Conservation (phyloP, 2,888 invertebrate genomes). For the Scaptomyza tumidula region DNA sequence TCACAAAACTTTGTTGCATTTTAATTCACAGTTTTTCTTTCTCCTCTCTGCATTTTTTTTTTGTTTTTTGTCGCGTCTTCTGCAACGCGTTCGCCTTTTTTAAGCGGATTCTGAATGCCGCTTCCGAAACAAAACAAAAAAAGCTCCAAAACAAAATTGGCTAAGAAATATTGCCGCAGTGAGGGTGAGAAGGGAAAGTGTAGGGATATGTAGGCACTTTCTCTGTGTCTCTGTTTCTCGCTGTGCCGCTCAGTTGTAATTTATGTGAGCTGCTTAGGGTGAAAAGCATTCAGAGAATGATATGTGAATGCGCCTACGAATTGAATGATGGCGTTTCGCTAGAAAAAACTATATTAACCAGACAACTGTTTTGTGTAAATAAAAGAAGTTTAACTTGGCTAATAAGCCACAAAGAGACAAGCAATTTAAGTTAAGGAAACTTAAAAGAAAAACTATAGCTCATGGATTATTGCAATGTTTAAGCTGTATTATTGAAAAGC, state of each 20-base stretch:
- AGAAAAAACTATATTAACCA: neutral
- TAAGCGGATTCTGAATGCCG: slow-evolving; percentile 78
- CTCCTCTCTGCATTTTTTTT: neutral
- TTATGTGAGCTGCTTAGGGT: slow-evolving; percentile 79
- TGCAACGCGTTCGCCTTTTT: slow-evolving; percentile 48
- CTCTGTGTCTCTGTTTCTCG: neutral
- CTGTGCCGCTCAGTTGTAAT: slow-evolving; percentile 44
- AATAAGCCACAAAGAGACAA: neutral
- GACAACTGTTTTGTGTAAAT: neutral
- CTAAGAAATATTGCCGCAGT: slow-evolving; percentile 64
- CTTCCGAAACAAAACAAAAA: slow-evolving; percentile 39
- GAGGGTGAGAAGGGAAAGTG: no score
- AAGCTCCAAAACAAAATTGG: slow-evolving; percentile 48
- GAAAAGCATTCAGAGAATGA: slow-evolving; percentile 37
- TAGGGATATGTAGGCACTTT: neutral
- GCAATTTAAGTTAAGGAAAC: no score
- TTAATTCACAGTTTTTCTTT: slow-evolving; percentile 62
- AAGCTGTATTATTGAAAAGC: no score
- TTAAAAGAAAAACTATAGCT: no score
- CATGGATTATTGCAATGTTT: no score
- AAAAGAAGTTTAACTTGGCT: neutral
- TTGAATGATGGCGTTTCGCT: slow-evolving; percentile 5
- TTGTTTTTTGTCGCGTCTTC: slow-evolving; percentile 21
- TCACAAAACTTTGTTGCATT: slow-evolving; percentile 64
- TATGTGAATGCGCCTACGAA: slow-evolving; percentile 37